Conservation (phyloP, 1,140 invertebrate genomes). For the Sycophaga agraensis region DNA sequence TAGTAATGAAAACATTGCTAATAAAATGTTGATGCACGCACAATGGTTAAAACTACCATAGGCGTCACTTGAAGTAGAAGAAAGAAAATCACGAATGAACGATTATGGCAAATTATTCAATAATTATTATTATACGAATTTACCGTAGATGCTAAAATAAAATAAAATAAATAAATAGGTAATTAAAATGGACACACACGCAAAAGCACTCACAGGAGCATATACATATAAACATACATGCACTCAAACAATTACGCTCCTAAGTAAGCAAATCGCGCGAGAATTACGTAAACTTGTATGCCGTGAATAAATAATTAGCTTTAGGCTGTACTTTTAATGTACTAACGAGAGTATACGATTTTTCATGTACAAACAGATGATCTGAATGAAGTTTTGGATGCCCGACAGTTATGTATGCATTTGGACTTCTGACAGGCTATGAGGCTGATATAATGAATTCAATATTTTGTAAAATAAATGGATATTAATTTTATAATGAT, state of each 20-base stretch:
- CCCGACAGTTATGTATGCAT: background rate
- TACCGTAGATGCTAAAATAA: conserved; percentile 43
- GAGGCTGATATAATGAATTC: background rate
- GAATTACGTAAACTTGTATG: background rate
- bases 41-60: background rate
- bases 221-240: no score
- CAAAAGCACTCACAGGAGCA: no score
- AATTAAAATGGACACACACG: background rate
- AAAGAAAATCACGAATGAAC: background rate
- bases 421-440: background rate
- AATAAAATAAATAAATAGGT: conserved; percentile 35
- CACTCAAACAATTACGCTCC: no score
- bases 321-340: conserved; percentile 54
- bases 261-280: background rate
- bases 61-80: background rate
- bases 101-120: conserved; percentile 48
- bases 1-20: background rate
- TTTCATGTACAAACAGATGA: conserved; percentile 56
- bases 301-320: conserved; percentile 35
- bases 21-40: background rate
- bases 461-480: background rate
- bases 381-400: conserved; percentile 1
- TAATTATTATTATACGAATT: conserved; percentile 51
- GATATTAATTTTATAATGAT: no score
- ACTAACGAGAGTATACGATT: conserved; percentile 58